Evolutionary conservation across 2,888 invertebrate species (phyloP), one percentile per base, ranked within the genome.

Genomic region (Lasioglossum leucozonium): DNA sequence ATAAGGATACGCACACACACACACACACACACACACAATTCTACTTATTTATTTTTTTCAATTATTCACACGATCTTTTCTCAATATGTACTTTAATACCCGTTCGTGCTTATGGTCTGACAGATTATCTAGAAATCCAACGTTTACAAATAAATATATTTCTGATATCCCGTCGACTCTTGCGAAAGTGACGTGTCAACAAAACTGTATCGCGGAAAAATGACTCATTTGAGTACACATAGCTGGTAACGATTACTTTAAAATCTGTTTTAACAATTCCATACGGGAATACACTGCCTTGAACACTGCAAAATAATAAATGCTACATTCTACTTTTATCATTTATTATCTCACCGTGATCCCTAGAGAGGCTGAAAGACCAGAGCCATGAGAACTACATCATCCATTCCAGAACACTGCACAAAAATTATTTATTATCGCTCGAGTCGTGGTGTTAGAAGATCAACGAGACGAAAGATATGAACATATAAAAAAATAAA

Each of bases 171-270:
- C 47, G 42, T 51, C 42, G 18, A 75, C 51, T 74, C 62, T 71
- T 74, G 73, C 34, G 26, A 51, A 47, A 55, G 42, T 58, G 77
- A 82, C 69, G 82, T 77, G 77, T 82, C 83, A 82, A 73, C 84
- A 26, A 69, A 62, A 55, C 22, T 8, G n/a, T 77, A 74, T 47
- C 42, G 47, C 74, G 73, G 84, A 77, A 84, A 74, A 0, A 16
- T 84, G 83, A 84, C 71, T 82, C 83, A 84, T 16, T 65, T 16
- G 16, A 26, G 47, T 8, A 22, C 65, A 30, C 44, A 74, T 62
- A 73, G 72, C 11, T 40, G 44, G 18, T 4, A 40, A 67, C 58
- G 44, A 82, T 74, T 71, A 40, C 58, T 13, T 58, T 1, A 26
- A 44, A 8, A 51, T 37, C 18, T 65, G 4, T 34, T 65, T 65